A percentile compares a stretch with the other conserved stretches of the same genome.
phyloP scores from a whole-genome alignment of 2,888 invertebrate genomes.

The Himalopsyche japonica region DNA sequence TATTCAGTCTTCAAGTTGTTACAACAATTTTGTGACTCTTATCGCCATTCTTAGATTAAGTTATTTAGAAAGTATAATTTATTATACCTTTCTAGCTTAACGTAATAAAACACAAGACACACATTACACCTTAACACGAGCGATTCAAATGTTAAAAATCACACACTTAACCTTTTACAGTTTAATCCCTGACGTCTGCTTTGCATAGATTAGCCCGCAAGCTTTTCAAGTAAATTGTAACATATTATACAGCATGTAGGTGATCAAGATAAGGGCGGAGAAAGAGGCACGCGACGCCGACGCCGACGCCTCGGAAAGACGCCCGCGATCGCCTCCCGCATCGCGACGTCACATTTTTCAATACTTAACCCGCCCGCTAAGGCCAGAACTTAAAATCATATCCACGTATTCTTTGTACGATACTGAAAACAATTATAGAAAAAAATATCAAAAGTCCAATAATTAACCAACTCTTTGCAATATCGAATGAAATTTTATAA shows the following conservation, averaged over 20 bases:
- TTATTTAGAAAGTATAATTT: neutral
- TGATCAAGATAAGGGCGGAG: slow-evolving; percentile 37
- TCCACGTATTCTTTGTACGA: too few species aligned
- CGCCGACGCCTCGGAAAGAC: neutral
- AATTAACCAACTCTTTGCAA: too few species aligned
- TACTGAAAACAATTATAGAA: too few species aligned
- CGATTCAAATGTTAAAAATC: neutral
- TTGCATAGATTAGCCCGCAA: slow-evolving; percentile 37
- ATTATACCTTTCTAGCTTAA: neutral
- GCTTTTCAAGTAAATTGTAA: slow-evolving; percentile 40
- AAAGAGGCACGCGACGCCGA: neutral
- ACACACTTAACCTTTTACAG: slow-evolving; percentile 27
- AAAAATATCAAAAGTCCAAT: too few species aligned
- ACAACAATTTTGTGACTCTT: neutral
- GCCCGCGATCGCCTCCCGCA: neutral
- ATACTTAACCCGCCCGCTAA: neutral
- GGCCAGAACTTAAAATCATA: neutral
- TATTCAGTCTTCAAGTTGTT: too few species aligned
- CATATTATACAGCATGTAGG: slow-evolving; percentile 40
- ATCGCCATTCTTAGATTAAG: neutral
- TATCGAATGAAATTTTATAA: too few species aligned
- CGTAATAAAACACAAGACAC: neutral
- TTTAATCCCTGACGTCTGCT: slow-evolving; percentile 34
- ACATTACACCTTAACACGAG: neutral
- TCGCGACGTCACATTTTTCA: neutral